Conservation (phyloP, 1,140 invertebrate genomes). For the Saxidomus purpurata region DNA sequence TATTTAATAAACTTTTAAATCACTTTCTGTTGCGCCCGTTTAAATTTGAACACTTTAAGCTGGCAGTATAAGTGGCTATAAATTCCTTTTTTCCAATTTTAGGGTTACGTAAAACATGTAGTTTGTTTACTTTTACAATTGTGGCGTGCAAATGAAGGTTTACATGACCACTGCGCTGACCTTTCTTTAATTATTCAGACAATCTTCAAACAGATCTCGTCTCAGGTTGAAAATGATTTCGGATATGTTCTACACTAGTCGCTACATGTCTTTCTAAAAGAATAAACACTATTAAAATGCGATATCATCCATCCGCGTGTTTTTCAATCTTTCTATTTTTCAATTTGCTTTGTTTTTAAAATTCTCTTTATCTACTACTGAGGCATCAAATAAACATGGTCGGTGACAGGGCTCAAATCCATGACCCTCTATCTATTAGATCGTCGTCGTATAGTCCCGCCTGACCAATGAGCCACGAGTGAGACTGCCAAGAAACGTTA, state of each 20-base stretch:
- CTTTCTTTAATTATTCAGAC: slow-evolving; percentile 33
- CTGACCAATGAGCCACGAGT: too few species aligned
- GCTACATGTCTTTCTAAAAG: too few species aligned
- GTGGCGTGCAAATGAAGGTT: slow-evolving; percentile 12
- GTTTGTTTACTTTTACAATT: slow-evolving; percentile 34
- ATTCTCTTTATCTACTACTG: too few species aligned
- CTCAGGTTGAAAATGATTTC: not conserved
- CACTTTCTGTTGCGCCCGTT: not conserved
- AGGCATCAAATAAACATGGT: too few species aligned
- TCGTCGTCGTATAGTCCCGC: too few species aligned
- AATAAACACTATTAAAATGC: too few species aligned
- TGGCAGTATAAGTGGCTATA: slow-evolving; percentile 17
- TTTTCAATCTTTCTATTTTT: too few species aligned
- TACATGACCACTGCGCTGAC: not conserved
- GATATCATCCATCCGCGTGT: too few species aligned
- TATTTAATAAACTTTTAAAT: slow-evolving; percentile 55
- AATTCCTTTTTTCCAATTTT: slow-evolving; percentile 43
- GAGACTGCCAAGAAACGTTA: too few species aligned
- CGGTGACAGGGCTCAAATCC: too few species aligned
- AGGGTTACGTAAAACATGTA: not conserved
- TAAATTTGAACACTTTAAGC: slow-evolving; percentile 37
- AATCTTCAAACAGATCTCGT: not conserved
- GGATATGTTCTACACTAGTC: not conserved
- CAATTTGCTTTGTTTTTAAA: too few species aligned
- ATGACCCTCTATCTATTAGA: too few species aligned